A percentile compares a stretch with the other conserved stretches of the same genome.
phyloP scores from a whole-genome alignment of 2,797 vertebrate species.

The Paramormyrops hopkinsi region DNA sequence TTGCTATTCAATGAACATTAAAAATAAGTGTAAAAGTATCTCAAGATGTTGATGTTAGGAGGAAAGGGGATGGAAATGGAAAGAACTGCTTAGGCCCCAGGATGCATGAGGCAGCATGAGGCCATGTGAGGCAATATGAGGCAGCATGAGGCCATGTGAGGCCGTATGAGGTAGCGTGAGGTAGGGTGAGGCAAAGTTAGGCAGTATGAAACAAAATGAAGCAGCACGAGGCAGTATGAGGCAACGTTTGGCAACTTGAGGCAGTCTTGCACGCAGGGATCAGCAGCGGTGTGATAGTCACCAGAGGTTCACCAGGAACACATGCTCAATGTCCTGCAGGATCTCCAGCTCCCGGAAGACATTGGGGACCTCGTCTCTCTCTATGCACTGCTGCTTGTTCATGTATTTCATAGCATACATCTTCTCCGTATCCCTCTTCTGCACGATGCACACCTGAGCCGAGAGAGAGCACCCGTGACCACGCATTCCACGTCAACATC shows the following conservation, averaged over 20 bases:
- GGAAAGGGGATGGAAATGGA: background rate
- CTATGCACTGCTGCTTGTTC: constrained; percentile 98
- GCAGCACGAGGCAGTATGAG: background rate
- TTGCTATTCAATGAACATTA: background rate
- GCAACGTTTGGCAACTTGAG: background rate
- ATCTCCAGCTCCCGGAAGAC: constrained; percentile 97
- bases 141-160: background rate
- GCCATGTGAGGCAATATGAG: background rate
- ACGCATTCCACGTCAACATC: background rate
- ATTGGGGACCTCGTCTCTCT: constrained; percentile 93
- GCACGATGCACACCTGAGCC: constrained; percentile 89
- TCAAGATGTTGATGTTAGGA: background rate
- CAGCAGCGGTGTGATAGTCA: constrained; percentile 63
- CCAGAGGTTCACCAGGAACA: constrained; percentile 98
- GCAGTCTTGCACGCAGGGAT: background rate
- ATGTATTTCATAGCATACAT: constrained; percentile 99
- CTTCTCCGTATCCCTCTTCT: constrained; percentile 96
- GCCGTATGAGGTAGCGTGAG: background rate
- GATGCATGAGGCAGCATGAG: background rate
- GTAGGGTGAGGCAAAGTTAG: background rate
- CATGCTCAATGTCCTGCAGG: constrained; percentile 94
- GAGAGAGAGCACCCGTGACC: background rate
- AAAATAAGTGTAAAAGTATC: background rate
- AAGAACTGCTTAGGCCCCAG: background rate
- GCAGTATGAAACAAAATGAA: background rate